phyloP scores from a whole-genome alignment of 2,113 vertebrate species.

The Pelvicachromis taeniatus region DNA sequence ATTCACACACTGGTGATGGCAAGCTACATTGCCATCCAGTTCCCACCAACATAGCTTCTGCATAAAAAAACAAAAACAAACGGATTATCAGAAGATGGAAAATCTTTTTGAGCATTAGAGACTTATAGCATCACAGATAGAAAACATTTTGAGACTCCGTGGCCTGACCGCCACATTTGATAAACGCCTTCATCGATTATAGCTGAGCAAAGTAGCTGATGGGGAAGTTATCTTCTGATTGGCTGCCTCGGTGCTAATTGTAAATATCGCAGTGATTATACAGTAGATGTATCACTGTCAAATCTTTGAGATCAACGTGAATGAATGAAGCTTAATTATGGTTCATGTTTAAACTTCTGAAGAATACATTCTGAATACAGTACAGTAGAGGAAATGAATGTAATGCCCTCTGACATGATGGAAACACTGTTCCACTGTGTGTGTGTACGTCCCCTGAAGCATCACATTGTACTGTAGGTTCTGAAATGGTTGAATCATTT shows the following conservation, averaged over 20 bases:
- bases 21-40: no score
- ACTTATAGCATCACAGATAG: background rate
- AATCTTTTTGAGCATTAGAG: background rate
- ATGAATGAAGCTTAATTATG: background rate
- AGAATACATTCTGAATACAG: background rate
- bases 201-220: background rate
- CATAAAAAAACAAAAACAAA: background rate
- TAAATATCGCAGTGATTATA: background rate
- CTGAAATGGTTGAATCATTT: background rate
- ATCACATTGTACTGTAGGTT: background rate
- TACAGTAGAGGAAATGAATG: background rate
- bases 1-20: no score
- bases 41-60: background rate
- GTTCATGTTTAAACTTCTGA: background rate
- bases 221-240: background rate
- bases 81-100: background rate
- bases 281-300: background rate
- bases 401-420: background rate
- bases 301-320: background rate
- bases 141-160: background rate
- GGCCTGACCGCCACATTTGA: background rate
- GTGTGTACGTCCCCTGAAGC: background rate
- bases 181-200: background rate
- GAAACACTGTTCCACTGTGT: background rate
- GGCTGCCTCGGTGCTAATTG: background rate